These are phyloP conservation scores for Polydrusus cervinus DNA, from an alignment of 2,888 invertebrate species.

Conservation along the genomic window DNA sequence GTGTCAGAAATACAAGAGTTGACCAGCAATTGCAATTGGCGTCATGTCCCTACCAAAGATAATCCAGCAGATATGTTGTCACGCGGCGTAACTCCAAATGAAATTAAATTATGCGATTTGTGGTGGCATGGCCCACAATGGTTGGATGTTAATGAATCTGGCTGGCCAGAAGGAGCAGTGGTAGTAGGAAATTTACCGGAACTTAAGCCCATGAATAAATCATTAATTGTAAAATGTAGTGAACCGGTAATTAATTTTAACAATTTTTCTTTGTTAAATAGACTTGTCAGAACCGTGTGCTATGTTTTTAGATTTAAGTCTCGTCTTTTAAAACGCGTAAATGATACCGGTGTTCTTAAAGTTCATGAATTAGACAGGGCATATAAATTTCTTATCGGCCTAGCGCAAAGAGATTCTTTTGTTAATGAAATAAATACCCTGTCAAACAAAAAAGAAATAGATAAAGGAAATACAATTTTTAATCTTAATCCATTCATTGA, in stretches of 20 bases:
- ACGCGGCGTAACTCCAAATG: constrained; percentile 45
- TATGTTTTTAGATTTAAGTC: not conserved
- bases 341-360: not conserved
- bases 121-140: constrained; percentile 54
- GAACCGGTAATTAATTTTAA: not conserved
- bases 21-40: constrained; percentile 42
- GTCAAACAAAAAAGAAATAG: not conserved
- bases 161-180: not conserved
- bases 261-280: not conserved
- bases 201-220: not conserved
- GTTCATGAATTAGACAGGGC: not conserved
- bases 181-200: not conserved
- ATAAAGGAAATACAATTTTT: constrained; percentile 38
- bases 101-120: constrained; percentile 30
- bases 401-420: not conserved
- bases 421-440: not conserved
- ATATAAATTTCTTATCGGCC: not conserved
- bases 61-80: constrained; percentile 57
- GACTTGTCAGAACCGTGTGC: not conserved
- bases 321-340: not conserved
- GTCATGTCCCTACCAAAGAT: constrained; percentile 49
- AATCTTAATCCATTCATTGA: constrained; percentile 55
- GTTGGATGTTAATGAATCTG: not conserved
- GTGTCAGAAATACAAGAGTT: constrained; percentile 55
- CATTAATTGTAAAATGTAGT: not conserved